Conservation (phyloP, 23 tunicate genomes). For the Trididemnum nubilum region DNA sequence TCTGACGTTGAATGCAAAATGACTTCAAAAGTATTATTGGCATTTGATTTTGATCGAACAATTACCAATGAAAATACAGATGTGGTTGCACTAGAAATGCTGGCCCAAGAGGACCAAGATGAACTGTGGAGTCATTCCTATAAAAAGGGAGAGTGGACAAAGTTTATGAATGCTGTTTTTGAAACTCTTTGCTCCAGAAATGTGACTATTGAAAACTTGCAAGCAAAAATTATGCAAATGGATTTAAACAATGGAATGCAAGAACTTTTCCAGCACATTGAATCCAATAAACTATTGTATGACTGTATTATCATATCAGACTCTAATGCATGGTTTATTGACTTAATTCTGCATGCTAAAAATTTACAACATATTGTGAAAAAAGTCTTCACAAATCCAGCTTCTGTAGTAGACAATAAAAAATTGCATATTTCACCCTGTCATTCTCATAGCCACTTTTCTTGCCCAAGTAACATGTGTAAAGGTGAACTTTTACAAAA, state of each 20-base stretch:
- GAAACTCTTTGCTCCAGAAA: neutral
- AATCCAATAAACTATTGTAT: neutral
- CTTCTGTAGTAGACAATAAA: neutral
- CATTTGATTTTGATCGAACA: conserved; percentile 70
- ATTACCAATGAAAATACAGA: conserved; percentile 55
- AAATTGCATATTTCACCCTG: conserved; percentile 21
- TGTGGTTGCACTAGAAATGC: conserved; percentile 28
- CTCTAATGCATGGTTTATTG: conserved; percentile 57
- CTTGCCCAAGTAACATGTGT: conserved; percentile 67
- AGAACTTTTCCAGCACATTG: conserved; percentile 24
- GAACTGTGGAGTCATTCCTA: conserved; percentile 10
- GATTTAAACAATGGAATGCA: conserved; percentile 31
- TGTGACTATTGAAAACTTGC: neutral
- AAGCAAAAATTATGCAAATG: conserved; percentile 3
- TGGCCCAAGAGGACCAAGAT: neutral
- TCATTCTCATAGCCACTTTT: conserved; percentile 49
- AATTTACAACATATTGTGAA: neutral
- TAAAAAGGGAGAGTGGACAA: conserved; percentile 61
- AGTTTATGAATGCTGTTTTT: conserved; percentile 60
- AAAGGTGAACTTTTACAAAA: conserved; percentile 40
- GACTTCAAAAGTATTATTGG: conserved; percentile 29
- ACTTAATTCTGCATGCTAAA: conserved; percentile 24
- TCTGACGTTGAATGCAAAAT: too few species aligned
- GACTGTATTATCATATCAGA: conserved; percentile 71
- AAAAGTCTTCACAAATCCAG: conserved; percentile 49